A percentile compares a stretch with the other conserved stretches of the same genome.
Evolutionary conservation across 1,140 invertebrate genomes (phyloP).

Genomic region (Eumaeus atala): DNA sequence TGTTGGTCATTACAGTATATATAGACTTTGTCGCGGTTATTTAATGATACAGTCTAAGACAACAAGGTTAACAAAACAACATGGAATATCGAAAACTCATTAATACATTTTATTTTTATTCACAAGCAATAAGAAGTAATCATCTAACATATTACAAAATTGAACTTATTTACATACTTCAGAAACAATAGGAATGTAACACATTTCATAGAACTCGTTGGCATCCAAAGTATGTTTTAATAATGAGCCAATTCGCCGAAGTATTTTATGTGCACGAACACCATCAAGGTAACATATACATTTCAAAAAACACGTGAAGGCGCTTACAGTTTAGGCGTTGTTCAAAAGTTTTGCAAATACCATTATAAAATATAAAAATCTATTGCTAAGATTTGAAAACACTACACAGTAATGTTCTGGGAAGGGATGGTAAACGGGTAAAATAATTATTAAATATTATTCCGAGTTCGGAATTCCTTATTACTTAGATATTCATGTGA

Average conservation of each 20-base stretch:
- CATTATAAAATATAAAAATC: slow-evolving; percentile 9
- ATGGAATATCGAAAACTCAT: slow-evolving; percentile 13
- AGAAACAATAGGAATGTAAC: slow-evolving; percentile 43
- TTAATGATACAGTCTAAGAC: not conserved
- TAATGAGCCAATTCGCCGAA: slow-evolving; percentile 23
- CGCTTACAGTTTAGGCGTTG: slow-evolving; percentile 59
- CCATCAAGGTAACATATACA: slow-evolving; percentile 20
- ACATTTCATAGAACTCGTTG: slow-evolving; percentile 37
- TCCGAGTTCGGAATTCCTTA: too few species aligned
- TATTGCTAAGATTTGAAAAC: not conserved
- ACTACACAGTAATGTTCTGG: not conserved
- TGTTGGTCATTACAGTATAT: too few species aligned
- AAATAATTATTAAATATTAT: slow-evolving; percentile 2
- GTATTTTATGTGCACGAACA: slow-evolving; percentile 18
- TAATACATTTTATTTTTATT: slow-evolving; percentile 66
- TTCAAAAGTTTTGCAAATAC: slow-evolving; percentile 1
- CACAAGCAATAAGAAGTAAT: slow-evolving; percentile 73
- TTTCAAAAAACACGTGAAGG: slow-evolving; percentile 54
- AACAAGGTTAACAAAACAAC: not conserved
- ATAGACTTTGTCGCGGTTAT: not conserved
- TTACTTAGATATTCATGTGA: too few species aligned
- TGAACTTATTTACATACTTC: slow-evolving; percentile 47
- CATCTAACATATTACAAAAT: slow-evolving; percentile 60
- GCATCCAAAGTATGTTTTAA: slow-evolving; percentile 7
- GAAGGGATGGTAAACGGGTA: not conserved